Evolutionary conservation across 2,797 vertebrate species (phyloP), one percentile per base, ranked within the genome.

Genomic region (Lepus townsendii): DNA sequence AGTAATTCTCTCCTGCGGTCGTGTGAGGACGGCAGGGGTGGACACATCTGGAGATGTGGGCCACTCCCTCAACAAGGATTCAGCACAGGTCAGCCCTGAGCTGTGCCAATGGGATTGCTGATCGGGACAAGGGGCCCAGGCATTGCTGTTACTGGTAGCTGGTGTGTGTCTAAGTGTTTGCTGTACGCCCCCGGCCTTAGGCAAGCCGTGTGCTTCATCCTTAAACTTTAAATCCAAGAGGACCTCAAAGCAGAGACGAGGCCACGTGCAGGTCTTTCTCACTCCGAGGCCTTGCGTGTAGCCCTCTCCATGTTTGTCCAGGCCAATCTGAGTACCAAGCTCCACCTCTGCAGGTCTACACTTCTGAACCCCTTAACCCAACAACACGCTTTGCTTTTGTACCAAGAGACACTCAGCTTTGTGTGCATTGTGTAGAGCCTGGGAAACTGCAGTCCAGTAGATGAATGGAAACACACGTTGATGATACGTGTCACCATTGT

Each of bases 151-250:
- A 42, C 27, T 12, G 20, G 4, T 4, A 20, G 19, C 17, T 27
- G 12, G 6, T 26, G 2, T 2, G 0, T 26, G 3, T 17, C 12
- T 10, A 57, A n/a, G 50, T 17, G 24, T 38, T 3, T 1, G 0
- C 38, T 4, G 0, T 27, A 9, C n/a, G 35, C n/a, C 20, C 47
- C 7, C 26, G 13, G 26, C 20, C 73, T 66, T 35, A 1, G 0
- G 19, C 11, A 30, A 88, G 26, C 20, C 27, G 35, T 4, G 0
- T 12, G 73, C 7, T 62, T 60, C 27, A 13, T n/a, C 35, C 62
- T 14, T 52, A n/a, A n/a, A 32, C 26, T 62, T 52, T 35, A 22
- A 60, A 26, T 17, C 27, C 65, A 26, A 35, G 47, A 82, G 8
- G n/a, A 91, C 72, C 38, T 42, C 35, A 22, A 8, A 80, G 73